Evolutionary conservation across 2,797 vertebrate genomes (phyloP).

Genomic region (Myotis daubentonii): DNA sequence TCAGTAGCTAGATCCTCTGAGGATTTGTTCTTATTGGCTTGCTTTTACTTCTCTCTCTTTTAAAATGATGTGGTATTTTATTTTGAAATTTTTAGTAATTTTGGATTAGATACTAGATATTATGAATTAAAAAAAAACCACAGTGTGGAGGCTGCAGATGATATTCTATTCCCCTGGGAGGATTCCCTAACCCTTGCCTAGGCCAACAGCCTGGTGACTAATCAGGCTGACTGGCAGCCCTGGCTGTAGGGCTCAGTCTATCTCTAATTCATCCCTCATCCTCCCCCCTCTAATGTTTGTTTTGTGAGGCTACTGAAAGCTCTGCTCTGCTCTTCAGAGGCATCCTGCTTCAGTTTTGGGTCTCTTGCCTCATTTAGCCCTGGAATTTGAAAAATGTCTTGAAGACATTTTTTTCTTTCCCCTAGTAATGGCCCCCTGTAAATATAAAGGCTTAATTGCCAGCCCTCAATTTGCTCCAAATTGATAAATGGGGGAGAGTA

Average conservation of each 20-base stretch:
- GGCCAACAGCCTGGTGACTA: background rate
- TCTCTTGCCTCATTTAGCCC: background rate
- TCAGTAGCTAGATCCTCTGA: background rate
- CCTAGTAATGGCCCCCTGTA: background rate
- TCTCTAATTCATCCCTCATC: background rate
- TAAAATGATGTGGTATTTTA: background rate
- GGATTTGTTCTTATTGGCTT: background rate
- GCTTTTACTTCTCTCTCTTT: background rate
- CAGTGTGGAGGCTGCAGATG: background rate
- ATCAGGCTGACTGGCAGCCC: background rate
- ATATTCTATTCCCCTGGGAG: background rate
- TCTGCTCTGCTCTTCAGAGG: background rate
- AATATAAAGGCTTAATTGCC: background rate
- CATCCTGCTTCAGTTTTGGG: background rate
- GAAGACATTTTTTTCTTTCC: background rate
- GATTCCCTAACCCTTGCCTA: background rate
- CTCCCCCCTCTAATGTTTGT: background rate
- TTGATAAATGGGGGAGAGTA: background rate
- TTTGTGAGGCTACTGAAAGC: background rate
- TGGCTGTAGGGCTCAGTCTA: background rate
- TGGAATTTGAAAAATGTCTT: background rate
- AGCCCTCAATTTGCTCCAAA: background rate
- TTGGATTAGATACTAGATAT: background rate
- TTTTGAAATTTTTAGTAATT: background rate
- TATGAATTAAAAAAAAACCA: background rate